Percentiles rank a stretch among this genome's conserved stretches.
Evolutionary conservation across 2,797 vertebrate species (phyloP).

Genomic region (Paratrypauchen microcephalus): DNA sequence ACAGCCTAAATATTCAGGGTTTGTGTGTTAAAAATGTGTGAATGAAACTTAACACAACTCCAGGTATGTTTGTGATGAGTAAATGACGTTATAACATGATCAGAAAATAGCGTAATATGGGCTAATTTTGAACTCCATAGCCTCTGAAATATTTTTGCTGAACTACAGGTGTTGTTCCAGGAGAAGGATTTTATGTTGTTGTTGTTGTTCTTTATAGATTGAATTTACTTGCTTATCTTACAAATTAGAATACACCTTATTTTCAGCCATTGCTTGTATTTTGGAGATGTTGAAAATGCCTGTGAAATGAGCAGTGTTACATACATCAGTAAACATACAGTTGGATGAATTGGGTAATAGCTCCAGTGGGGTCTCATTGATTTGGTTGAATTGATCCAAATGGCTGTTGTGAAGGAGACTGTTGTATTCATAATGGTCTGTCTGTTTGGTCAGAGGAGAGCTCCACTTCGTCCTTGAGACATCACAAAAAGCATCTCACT

Average conservation of each 20-base stretch:
- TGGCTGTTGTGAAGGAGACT: neutral
- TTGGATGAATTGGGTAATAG: neutral
- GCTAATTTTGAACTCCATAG: neutral
- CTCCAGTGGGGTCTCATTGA: neutral
- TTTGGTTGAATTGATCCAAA: slow-evolving; percentile 2
- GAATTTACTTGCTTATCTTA: neutral
- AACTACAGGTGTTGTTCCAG: neutral
- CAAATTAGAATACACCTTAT: neutral
- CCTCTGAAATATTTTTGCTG: no score
- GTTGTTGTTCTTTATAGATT: neutral
- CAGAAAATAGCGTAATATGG: no score
- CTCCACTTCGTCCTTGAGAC: neutral
- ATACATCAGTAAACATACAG: neutral
- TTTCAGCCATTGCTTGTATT: neutral
- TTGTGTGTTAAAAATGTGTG: no score
- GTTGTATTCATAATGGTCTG: neutral
- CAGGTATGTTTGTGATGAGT: no score
- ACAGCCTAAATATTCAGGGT: no score
- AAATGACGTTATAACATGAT: no score
- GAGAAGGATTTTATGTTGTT: neutral
- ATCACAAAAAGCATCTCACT: neutral
- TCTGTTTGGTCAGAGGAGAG: neutral
- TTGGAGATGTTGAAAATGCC: neutral
- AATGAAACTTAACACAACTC: no score
- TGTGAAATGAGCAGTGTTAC: neutral